phyloP scores from a whole-genome alignment of 2,888 invertebrate genomes.

The Rutpela maculata region DNA sequence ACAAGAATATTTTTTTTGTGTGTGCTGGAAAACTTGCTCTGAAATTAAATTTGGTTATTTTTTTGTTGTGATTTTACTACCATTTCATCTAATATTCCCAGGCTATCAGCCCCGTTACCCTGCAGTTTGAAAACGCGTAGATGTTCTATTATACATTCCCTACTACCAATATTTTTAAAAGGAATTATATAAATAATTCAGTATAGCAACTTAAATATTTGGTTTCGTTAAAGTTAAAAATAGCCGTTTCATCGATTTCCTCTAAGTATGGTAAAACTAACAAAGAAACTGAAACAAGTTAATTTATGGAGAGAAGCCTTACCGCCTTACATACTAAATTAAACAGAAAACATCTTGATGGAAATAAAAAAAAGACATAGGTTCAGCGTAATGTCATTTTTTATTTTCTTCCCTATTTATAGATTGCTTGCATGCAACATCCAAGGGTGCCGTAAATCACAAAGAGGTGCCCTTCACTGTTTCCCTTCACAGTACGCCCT shows the following conservation, averaged over 20 bases:
- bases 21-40: too few relatives aligned
- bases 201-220: background rate
- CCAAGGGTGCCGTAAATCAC: slow-evolving; percentile 40
- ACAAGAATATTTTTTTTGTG: too few relatives aligned
- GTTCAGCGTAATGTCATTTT: slow-evolving; percentile 17
- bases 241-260: slow-evolving; percentile 21
- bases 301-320: slow-evolving; percentile 22
- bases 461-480: slow-evolving; percentile 48
- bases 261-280: slow-evolving; percentile 17
- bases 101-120: background rate
- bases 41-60: too few relatives aligned
- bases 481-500: slow-evolving; percentile 38
- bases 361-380: slow-evolving; percentile 8
- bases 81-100: too few relatives aligned
- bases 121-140: background rate
- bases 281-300: background rate
- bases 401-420: slow-evolving; percentile 43
- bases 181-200: background rate
- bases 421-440: slow-evolving; percentile 47
- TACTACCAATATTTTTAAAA: background rate
- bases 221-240: slow-evolving; percentile 23
- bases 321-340: slow-evolving; percentile 11
- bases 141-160: background rate
- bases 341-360: slow-evolving; percentile 10
- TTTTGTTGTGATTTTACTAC: too few relatives aligned